These are phyloP conservation scores for Aphis gossypii DNA, from an alignment of 1,140 invertebrate genomes.

Conservation along the genomic window DNA sequence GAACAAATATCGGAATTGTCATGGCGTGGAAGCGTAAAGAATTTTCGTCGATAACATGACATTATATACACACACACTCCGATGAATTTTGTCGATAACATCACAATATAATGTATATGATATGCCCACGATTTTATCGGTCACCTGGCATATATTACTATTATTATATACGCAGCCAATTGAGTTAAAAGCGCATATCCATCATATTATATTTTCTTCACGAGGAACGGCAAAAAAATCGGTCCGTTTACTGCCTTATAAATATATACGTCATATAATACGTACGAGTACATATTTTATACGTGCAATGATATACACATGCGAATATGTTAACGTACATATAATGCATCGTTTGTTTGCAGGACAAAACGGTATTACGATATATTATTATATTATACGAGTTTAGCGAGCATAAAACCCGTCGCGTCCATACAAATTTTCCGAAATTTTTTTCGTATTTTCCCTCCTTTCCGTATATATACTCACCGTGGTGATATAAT, in stretches of 20 bases:
- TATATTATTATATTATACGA: not conserved
- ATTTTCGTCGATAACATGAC: not conserved
- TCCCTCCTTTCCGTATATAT: not conserved
- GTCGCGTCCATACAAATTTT: not conserved
- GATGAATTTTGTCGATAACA: not conserved
- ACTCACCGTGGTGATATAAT: not conserved
- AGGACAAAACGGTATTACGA: not conserved
- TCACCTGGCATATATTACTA: not conserved
- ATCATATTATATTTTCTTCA: not conserved
- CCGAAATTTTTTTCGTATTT: not conserved
- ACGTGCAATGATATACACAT: not conserved
- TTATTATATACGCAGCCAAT: not conserved
- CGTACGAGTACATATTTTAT: not conserved
- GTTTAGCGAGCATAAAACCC: not conserved
- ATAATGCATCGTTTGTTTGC: conserved; percentile 7
- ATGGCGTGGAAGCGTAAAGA: not conserved
- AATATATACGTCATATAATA: not conserved
- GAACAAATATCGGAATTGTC: not conserved
- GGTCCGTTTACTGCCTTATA: not conserved
- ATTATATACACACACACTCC: not conserved
- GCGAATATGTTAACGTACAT: not conserved
- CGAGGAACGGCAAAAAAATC: not conserved
- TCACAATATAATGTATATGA: not conserved
- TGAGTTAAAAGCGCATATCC: conserved; percentile 13
- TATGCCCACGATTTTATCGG: not conserved